Evolutionary conservation across 2,888 invertebrate genomes (phyloP), one percentile per base, ranked within the genome.

Genomic region (Notocelia uddmanniana): DNA sequence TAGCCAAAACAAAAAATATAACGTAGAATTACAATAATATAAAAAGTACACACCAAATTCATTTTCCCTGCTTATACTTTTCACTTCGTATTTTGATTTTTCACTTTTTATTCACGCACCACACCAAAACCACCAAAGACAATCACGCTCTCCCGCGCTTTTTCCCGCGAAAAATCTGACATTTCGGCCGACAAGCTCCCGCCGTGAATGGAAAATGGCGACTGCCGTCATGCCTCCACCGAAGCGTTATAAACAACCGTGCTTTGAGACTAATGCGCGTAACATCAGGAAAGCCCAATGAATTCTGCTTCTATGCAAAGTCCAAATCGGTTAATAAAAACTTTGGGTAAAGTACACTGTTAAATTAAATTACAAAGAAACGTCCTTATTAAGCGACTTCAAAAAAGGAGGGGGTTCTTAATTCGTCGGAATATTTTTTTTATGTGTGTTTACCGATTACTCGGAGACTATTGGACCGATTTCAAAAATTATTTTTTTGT

Each of bases 111-210:
- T 45, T 31, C 41, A 64, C 57, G 54, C 54, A 45, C 37, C 50
- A 69, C 55, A 52, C 50, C 26, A 19, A 15, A 64, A 55, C 19
- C 26, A 63, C 58, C 50, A 71, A 55, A 23, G 48, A 66, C 54
- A 62, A 69, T 52, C n/a, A 58, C 52, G 64, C 15, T 18, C 55
- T 54, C 52, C 66, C 73, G 74, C 66, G 73, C 73, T 69, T 58
- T 59, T 57, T 31, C 68, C 67, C 77, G 80, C 82, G 79, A 79
- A 81, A 84, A 83, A 80, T 76, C 74, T 80, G 74, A 76, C 85
- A 85, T 82, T 79, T 81, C 78, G 76, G 73, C 63, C 60, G 79
- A 84, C 86, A 76, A 82, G 84, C 77, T 79, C 76, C 77, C 85
- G 79, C 83, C 75, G 68, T 80, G 75, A 78, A 78, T 76, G 84